Conservation (phyloP, 2,113 vertebrate species). For the Strix aluco region DNA sequence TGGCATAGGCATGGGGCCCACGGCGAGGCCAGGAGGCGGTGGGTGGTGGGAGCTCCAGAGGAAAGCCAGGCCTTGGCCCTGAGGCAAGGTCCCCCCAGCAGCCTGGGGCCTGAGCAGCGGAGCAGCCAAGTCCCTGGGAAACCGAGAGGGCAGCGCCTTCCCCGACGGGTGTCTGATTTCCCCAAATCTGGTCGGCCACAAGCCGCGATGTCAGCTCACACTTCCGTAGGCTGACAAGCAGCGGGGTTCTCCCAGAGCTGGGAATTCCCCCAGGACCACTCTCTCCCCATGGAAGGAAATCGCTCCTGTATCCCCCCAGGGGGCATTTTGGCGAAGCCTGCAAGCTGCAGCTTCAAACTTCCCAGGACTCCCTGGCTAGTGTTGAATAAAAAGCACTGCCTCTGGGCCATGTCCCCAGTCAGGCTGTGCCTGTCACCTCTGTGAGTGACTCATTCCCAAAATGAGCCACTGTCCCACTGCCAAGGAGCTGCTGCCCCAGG, state of each 20-base stretch:
- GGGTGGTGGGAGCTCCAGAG: not conserved
- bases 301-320: not conserved
- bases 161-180: not conserved
- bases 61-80: constrained; percentile 5
- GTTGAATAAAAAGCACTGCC: not conserved
- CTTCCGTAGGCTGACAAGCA: not conserved
- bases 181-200: not conserved
- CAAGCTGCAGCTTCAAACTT: not conserved
- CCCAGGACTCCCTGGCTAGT: not conserved
- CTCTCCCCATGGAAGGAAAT: not conserved
- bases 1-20: not conserved
- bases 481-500: not conserved
- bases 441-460: not conserved
- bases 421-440: not conserved
- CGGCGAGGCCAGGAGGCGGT: not conserved
- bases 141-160: not conserved
- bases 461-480: not conserved
- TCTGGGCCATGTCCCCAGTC: not conserved
- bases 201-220: not conserved
- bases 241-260: fast-evolving
- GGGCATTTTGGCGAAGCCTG: not conserved
- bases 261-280: not conserved
- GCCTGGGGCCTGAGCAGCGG: not conserved
- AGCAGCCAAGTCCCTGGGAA: constrained; percentile 46
- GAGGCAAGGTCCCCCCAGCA: not conserved